Evolutionary conservation across 2,797 vertebrate genomes (phyloP), one percentile per base, ranked within the genome.

Genomic region (Muscicapa striata): DNA sequence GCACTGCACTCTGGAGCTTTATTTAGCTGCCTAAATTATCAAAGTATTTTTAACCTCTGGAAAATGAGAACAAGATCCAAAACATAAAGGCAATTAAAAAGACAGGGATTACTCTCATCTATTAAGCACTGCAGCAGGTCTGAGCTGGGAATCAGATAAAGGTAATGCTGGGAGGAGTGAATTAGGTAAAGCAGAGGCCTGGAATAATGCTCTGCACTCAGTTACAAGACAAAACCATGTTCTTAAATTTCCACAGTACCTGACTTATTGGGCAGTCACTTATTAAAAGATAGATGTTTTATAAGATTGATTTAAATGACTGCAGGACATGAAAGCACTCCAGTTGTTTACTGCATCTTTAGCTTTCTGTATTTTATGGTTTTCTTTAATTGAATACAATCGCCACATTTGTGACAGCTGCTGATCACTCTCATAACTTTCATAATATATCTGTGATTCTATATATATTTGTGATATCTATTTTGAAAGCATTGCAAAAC

Each of bases 11-110:
- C 87, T 36, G 84, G 58, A 92, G 76, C 84, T 94, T 95, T 95
- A 92, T 95, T 95, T 95, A 95, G 92, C 93, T 89, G 69, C 84
- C 84, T 86, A 89, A 96, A 96, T 96, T 97, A 96, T 81, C 82
- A n/a, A 89, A 67, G 84, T 95, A 95, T 96, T 97, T 96, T 96
- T 95, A 92, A 95, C 78, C 54, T 93, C 72, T 78, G 51, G 51
- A 92, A 96, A 96, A 94, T 91, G 93, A 87, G 92, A 95, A 85
- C 75, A 72, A 84, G 92, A 89, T 87, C 85, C 64, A 83, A 95
- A 92, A 82, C 40, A 77, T 93, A 85, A 80, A 93, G 78, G 46
- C 92, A 97, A 93, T 95, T 93, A 90, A 93, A 90, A 90, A 83
- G 75, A 40, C 57, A 68, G 87, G 72, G 75, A 83, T 90, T 92